phyloP scores from a whole-genome alignment of 2,113 vertebrate species.

The Labrus mixtus region DNA sequence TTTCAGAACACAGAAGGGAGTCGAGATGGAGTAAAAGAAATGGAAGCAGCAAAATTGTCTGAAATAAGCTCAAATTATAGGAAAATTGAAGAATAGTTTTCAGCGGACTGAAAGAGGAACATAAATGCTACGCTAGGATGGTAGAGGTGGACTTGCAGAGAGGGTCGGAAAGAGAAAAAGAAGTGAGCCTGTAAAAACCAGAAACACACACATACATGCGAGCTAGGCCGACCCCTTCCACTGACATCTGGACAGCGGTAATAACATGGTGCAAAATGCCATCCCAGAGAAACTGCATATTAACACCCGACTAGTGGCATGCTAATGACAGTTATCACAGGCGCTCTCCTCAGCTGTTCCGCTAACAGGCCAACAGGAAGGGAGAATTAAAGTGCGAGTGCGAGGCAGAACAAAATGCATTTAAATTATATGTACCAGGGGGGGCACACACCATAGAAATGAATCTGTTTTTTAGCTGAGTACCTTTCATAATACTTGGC shows the following conservation, averaged over 20 bases:
- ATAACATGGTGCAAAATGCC: conserved; percentile 83
- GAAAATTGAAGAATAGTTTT: conserved; percentile 29
- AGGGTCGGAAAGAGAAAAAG: conserved; percentile 21
- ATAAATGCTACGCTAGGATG: conserved; percentile 23
- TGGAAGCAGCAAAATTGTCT: conserved; percentile 16
- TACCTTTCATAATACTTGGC: not conserved
- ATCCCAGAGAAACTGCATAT: conserved; percentile 81
- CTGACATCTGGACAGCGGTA: conserved; percentile 83
- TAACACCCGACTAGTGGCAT: conserved; percentile 81
- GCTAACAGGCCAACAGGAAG: conserved; percentile 38
- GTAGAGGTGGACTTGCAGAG: not conserved
- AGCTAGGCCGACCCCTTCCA: conserved; percentile 53
- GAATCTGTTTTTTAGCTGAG: not conserved
- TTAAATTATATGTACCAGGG: conserved; percentile 13
- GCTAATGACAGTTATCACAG: conserved; percentile 83
- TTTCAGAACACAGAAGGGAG: not conserved
- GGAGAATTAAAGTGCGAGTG: conserved; percentile 35
- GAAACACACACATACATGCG: conserved; percentile 16
- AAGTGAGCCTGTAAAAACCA: conserved; percentile 30
- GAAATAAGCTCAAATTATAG: conserved; percentile 53
- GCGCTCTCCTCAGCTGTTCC: conserved; percentile 66
- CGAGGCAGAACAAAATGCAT: conserved; percentile 28
- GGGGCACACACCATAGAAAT: not conserved
- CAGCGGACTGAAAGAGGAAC: not conserved
- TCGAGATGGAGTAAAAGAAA: conserved; percentile 18